Evolutionary conservation across 1,140 invertebrate genomes (phyloP).

Genomic region (Drosophila nebulosa): DNA sequence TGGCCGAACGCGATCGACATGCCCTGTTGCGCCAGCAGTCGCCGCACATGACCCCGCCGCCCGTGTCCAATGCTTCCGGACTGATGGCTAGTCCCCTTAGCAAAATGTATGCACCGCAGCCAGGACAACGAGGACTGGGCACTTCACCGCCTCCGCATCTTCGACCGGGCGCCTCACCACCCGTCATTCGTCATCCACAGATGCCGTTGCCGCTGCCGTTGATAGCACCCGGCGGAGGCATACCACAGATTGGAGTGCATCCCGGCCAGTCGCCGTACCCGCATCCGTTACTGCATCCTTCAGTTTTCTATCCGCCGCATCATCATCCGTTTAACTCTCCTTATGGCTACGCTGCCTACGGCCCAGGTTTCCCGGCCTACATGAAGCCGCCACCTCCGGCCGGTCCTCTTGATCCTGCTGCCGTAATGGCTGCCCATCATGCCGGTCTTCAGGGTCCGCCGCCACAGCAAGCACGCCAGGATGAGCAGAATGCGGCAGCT

Average conservation of each 20-base stretch:
- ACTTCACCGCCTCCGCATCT: constrained; percentile 81
- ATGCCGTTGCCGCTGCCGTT: constrained; percentile 78
- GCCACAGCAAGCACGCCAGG: constrained; percentile 60
- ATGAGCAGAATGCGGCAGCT: constrained; percentile 46
- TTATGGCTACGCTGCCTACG: constrained; percentile 78
- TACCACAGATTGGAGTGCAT: constrained; percentile 77
- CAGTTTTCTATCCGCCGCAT: constrained; percentile 79
- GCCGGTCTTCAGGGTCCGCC: constrained; percentile 64
- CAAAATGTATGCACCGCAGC: constrained; percentile 79
- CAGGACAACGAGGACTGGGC: constrained; percentile 68
- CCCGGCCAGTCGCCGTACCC: constrained; percentile 80
- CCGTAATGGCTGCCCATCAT: constrained; percentile 76
- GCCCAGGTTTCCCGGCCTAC: constrained; percentile 76
- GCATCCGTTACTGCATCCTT: constrained; percentile 78
- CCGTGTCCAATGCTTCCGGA: constrained; percentile 81
- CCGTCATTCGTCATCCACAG: constrained; percentile 79
- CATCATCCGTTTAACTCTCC: constrained; percentile 80
- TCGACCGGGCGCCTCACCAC: constrained; percentile 78
- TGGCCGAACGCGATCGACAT: constrained; percentile 79
- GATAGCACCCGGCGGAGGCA: constrained; percentile 72
- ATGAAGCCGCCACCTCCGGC: constrained; percentile 76
- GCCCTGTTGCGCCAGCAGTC: constrained; percentile 80
- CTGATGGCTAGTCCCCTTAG: constrained; percentile 80
- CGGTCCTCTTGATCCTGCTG: constrained; percentile 68
- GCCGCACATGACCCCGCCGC: constrained; percentile 80